phyloP scores from a whole-genome alignment of 2,888 invertebrate species.

The Chelonus formosanus region DNA sequence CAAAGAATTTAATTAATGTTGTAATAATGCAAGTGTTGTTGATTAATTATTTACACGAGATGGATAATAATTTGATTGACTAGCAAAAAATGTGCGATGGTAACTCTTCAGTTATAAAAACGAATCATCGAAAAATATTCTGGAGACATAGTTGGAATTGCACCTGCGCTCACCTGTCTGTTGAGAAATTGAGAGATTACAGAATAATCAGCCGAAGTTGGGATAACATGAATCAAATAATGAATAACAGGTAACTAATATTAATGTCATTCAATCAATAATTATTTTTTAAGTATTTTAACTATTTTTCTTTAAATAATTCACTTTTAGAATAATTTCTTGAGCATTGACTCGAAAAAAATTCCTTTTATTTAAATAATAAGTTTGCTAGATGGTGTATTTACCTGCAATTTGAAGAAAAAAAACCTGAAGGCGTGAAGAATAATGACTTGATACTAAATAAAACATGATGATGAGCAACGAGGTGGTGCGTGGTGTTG shows the following conservation, averaged over 20 bases:
- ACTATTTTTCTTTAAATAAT: no score
- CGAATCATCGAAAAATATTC: conserved; percentile 50
- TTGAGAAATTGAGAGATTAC: conserved; percentile 33
- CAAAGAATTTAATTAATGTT: no score
- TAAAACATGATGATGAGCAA: conserved; percentile 19
- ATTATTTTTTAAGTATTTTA: no score
- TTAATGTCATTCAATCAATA: no score
- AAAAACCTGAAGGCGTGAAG: neutral
- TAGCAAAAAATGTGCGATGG: conserved; percentile 28
- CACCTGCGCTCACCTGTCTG: conserved; percentile 54
- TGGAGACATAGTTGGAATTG: conserved; percentile 63
- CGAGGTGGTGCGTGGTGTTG: conserved; percentile 1
- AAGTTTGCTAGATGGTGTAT: no score
- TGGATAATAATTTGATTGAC: no score
- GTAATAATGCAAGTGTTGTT: no score
- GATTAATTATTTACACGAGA: no score
- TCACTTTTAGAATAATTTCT: no score
- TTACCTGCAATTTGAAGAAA: neutral
- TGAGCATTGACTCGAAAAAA: no score
- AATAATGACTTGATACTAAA: conserved; percentile 2
- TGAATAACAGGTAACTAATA: conserved; percentile 38
- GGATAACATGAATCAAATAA: conserved; percentile 53
- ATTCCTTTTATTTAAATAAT: no score
- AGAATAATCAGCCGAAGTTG: conserved; percentile 43
- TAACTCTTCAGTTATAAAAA: conserved; percentile 41